These are phyloP conservation scores for Penaeus vannamei DNA, from an alignment of 1,140 invertebrate genomes.

Conservation along the genomic window DNA sequence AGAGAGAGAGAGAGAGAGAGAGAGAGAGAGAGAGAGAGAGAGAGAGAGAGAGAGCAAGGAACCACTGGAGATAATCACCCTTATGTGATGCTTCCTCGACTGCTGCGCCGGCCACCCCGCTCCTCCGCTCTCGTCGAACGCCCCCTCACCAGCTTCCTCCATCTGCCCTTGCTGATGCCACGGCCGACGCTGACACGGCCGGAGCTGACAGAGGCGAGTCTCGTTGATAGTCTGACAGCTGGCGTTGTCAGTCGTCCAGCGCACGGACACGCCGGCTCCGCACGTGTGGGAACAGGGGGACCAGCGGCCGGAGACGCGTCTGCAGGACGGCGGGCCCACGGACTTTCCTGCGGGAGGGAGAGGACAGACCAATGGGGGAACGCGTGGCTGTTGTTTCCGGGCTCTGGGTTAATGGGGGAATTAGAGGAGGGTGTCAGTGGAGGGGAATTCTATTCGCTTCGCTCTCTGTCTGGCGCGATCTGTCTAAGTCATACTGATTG, in stretches of 20 bases:
- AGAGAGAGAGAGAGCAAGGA: neutral
- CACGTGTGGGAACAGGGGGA: slow-evolving; percentile 16
- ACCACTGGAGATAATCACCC: neutral
- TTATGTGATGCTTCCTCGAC: slow-evolving; percentile 9
- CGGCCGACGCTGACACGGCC: slow-evolving; percentile 31
- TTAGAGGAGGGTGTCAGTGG: too few species aligned
- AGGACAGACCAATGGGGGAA: neutral
- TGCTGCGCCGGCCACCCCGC: neutral
- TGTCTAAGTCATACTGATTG: too few species aligned
- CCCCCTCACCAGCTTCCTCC: too few species aligned
- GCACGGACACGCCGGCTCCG: slow-evolving; percentile 34
- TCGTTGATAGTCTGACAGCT: slow-evolving; percentile 31
- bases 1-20: slow-evolving; percentile 23
- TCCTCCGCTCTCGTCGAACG: neutral
- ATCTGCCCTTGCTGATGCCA: too few species aligned
- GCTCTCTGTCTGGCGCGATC: too few species aligned
- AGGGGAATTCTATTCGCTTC: too few species aligned
- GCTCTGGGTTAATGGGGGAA: neutral
- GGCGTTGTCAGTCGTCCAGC: slow-evolving; percentile 41
- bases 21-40: slow-evolving; percentile 36
- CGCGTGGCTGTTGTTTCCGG: neutral
- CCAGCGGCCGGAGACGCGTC: slow-evolving; percentile 13
- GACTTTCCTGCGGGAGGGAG: slow-evolving; percentile 7
- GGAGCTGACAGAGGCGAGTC: slow-evolving; percentile 45
- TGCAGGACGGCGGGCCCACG: neutral